phyloP scores from a whole-genome alignment of 30 jellyfish, hydroid and myxozoan genomes.

The Chrysaora quinquecirrha region DNA sequence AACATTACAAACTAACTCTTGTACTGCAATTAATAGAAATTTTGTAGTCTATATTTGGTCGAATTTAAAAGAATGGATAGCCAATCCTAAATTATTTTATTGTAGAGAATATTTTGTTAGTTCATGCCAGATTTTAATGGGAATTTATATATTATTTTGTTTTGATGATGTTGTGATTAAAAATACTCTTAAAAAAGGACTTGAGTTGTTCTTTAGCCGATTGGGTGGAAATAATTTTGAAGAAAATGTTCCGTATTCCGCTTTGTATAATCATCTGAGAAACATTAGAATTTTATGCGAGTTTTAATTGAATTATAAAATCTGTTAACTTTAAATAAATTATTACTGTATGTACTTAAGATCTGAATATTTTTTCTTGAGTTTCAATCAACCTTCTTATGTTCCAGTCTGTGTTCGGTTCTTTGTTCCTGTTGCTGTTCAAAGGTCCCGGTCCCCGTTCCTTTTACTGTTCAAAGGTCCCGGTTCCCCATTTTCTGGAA shows the following conservation, averaged over 20 bases:
- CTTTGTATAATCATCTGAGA: not conserved
- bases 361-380: too few species aligned
- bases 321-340: too few species aligned
- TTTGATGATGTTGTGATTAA: not conserved
- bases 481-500: not conserved
- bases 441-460: too few species aligned
- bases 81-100: not conserved
- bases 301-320: too few species aligned
- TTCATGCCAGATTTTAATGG: slow-evolving; percentile 20
- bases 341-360: too few species aligned
- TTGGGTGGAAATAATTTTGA: not conserved
- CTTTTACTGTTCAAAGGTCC: too few species aligned
- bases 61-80: not conserved
- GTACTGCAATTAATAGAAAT: not conserved
- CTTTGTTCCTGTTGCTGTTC: too few species aligned
- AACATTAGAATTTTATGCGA: not conserved
- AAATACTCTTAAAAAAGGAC: not conserved
- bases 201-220: not conserved
- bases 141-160: not conserved
- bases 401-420: too few species aligned
- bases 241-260: not conserved
- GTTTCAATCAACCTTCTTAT: too few species aligned
- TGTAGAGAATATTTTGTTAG: not conserved
- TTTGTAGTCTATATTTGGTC: not conserved
- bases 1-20: not conserved